A percentile compares a stretch with the other conserved stretches of the same genome.
Evolutionary conservation across 2,113 vertebrate species (phyloP).

Genomic region (Chaenogobius annularis): DNA sequence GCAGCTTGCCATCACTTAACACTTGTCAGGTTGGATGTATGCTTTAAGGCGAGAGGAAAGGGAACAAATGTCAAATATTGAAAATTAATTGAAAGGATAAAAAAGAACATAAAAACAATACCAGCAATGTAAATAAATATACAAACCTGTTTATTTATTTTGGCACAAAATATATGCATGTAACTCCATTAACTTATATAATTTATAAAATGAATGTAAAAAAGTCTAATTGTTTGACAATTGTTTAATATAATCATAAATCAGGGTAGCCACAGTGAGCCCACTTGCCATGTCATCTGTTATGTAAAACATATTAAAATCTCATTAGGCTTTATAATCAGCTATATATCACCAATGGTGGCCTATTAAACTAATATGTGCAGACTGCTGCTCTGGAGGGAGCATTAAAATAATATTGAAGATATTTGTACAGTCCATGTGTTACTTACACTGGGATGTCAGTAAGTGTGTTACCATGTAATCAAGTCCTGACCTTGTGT

Average conservation of each 20-base stretch:
- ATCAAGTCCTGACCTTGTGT: conserved; percentile 64
- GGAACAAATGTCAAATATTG: neutral
- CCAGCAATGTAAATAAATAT: neutral
- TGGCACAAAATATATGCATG: neutral
- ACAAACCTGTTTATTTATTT: neutral
- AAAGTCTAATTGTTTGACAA: conserved; percentile 1
- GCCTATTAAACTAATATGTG: neutral
- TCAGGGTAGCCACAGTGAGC: neutral
- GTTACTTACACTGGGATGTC: conserved; percentile 51
- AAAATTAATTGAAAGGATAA: neutral
- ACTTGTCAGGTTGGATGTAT: neutral
- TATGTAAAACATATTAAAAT: neutral
- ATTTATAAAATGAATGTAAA: neutral
- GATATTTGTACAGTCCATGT: conserved; percentile 30
- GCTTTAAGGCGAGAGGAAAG: neutral
- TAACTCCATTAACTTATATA: neutral
- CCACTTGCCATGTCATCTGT: neutral
- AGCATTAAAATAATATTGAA: conserved; percentile 13
- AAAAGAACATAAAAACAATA: neutral
- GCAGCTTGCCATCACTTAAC: conserved; percentile 5
- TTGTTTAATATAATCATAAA: neutral
- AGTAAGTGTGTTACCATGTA: conserved; percentile 60
- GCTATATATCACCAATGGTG: neutral
- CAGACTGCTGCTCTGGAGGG: conserved; percentile 14
- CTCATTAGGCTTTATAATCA: neutral